These are phyloP conservation scores for Phenganax stokvisi DNA, from an alignment of 92 coral and sea anemone species.

Conservation along the genomic window DNA sequence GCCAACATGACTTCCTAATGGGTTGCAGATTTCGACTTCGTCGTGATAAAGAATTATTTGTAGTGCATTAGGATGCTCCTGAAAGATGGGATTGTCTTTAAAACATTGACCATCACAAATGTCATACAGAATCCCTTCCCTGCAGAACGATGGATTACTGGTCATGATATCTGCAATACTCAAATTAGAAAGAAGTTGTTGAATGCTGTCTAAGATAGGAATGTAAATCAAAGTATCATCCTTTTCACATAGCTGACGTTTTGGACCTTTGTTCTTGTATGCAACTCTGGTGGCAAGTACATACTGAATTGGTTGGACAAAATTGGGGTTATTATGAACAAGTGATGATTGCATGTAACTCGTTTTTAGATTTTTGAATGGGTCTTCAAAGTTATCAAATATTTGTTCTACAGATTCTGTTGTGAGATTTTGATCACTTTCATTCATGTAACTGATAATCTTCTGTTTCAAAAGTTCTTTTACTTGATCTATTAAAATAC, in stretches of 20 bases:
- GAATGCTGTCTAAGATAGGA: constrained; percentile 16
- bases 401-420: constrained; percentile 24
- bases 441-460: neutral
- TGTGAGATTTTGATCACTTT: neutral
- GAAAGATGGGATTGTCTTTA: constrained; percentile 19
- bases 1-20: constrained; percentile 17
- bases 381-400: constrained; percentile 32
- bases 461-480: constrained; percentile 21
- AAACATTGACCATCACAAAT: constrained; percentile 22
- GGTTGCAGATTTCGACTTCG: constrained; percentile 24
- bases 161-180: constrained; percentile 4
- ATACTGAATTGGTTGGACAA: constrained; percentile 11
- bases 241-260: constrained; percentile 23
- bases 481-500: constrained; percentile 17
- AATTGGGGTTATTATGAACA: neutral
- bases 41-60: constrained; percentile 24
- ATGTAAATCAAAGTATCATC: constrained; percentile 17
- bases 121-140: constrained; percentile 5
- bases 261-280: constrained; percentile 22
- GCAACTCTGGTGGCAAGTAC: constrained; percentile 20
- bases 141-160: constrained; percentile 1
- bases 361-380: constrained; percentile 11
- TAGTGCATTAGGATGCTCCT: constrained; percentile 21
- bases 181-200: constrained; percentile 17
- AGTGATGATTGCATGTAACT: constrained; percentile 18